These are phyloP conservation scores for Seladonia tumulorum DNA, from an alignment of 2,888 invertebrate genomes.

Conservation along the genomic window DNA sequence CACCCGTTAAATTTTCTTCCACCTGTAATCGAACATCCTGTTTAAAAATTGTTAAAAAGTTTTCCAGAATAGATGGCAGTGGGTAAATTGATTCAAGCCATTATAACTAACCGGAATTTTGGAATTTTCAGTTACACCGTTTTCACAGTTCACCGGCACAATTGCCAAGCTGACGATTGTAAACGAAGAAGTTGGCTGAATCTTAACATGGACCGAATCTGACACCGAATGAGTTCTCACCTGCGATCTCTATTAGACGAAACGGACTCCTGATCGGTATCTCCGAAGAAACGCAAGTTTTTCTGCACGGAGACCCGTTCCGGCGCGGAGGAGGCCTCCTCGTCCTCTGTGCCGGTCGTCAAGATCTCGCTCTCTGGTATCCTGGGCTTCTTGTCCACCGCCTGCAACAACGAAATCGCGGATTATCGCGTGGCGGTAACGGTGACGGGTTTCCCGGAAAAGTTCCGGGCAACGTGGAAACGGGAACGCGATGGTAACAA, in stretches of 20 bases:
- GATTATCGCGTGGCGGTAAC: slow-evolving; percentile 2
- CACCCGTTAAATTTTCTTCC: too few relatives aligned
- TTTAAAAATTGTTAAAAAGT: too few relatives aligned
- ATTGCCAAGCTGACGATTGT: too few relatives aligned
- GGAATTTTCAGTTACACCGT: too few relatives aligned
- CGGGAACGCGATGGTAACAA: neutral
- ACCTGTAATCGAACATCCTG: too few relatives aligned
- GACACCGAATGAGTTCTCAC: slow-evolving; percentile 54
- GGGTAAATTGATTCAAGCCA: too few relatives aligned
- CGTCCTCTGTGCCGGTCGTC: slow-evolving; percentile 87
- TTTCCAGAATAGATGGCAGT: too few relatives aligned
- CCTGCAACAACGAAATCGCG: slow-evolving; percentile 68
- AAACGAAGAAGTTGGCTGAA: too few relatives aligned
- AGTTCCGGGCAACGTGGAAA: neutral
- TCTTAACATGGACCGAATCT: neutral
- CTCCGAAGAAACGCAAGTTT: slow-evolving; percentile 93
- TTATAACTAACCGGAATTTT: too few relatives aligned
- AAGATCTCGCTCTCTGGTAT: slow-evolving; percentile 83
- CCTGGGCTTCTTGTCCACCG: slow-evolving; percentile 80
- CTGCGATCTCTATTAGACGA: slow-evolving; percentile 81
- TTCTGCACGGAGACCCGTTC: slow-evolving; percentile 85
- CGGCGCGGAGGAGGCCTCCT: slow-evolving; percentile 82
- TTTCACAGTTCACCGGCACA: too few relatives aligned
- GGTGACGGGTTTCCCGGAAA: neutral
- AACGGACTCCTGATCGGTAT: slow-evolving; percentile 91